Base-by-base conservation (phyloP, 2,797 vertebrate genomes). In the Enteromius afrohamiltoni region DNA sequence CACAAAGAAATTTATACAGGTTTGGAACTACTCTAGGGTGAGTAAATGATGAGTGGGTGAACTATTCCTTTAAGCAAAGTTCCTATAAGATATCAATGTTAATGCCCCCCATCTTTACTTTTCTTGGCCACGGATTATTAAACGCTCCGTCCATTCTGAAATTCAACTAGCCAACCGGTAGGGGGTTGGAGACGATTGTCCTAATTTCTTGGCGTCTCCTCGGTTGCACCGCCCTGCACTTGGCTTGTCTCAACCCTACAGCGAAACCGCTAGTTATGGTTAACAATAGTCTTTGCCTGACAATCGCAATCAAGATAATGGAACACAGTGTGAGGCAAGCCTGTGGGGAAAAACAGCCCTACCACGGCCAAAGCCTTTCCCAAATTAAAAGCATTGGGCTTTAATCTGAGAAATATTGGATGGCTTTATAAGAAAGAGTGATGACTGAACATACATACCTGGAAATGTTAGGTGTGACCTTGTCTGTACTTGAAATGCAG, bases 221-320 rank as follows among this genome's bases (percentile, higher is more conserved):
- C 11, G 73, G 73, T 70, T 77, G 70, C 79, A 68, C 62, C 13
- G 21, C 21, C 40, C 26, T 65, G 47, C 42, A 34, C 70, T 77
- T 80, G 74, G 85, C 69, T 75, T 51, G 47, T 40, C 40, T 62
- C 42, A 53, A 40, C 71, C 21, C 26, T 78, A 69, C 42, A 77
- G 58, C 40, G 13, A 80, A 80, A 62, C 47, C 9, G 51, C 71
- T 78, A 74, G 85, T 85, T 83, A 70, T 77, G 42, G 70, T 71
- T 88, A 85, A 86, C 83, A 86, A 82, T 81, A 80, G 85, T 83
- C 68, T 75, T 88, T 62, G 45, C 85, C 78, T 85, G 81, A 86
- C 87, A 87, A 84, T 83, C 83, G n/a, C 77, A 88, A 88, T 90
- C 86, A 88, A 74, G 55, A 85, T 90, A 90, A 88, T 90, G 77